phyloP scores from a whole-genome alignment of 2,888 invertebrate species.

The Agrochola litura region DNA sequence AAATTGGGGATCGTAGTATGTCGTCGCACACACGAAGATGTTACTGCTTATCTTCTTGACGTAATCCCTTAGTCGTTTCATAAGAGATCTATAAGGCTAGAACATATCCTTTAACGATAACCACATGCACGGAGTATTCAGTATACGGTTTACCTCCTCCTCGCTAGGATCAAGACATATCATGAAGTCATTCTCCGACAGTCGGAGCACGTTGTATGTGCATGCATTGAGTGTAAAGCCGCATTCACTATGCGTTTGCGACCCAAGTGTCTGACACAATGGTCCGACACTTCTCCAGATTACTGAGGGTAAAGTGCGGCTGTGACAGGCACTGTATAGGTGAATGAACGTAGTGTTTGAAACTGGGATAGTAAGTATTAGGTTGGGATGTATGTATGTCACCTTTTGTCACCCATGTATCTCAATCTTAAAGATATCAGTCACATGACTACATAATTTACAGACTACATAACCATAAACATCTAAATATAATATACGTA shows the following conservation, averaged over 20 bases:
- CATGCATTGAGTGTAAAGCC: conserved; percentile 20
- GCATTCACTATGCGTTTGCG: conserved; percentile 21
- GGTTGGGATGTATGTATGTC: not conserved
- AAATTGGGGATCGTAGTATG: not conserved
- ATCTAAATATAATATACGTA: not conserved
- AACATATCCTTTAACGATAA: not conserved
- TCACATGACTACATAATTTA: not conserved
- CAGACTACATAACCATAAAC: not conserved
- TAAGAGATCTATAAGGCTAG: not conserved
- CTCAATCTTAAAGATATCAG: not conserved
- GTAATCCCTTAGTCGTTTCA: not conserved
- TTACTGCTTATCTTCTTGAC: not conserved
- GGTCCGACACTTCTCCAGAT: conserved; percentile 24
- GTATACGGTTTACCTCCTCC: not conserved
- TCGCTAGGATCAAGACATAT: not conserved
- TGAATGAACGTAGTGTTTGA: not conserved
- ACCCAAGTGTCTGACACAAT: conserved; percentile 7
- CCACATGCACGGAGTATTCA: not conserved
- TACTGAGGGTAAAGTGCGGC: conserved; percentile 10
- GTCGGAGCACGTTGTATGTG: not conserved
- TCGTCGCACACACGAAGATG: not conserved
- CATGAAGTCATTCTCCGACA: not conserved
- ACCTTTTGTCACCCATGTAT: not conserved
- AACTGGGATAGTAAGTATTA: not conserved
- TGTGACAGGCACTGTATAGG: not conserved